These are phyloP conservation scores for Monopis laevigella DNA, from an alignment of 2,888 invertebrate genomes.

Conservation along the genomic window DNA sequence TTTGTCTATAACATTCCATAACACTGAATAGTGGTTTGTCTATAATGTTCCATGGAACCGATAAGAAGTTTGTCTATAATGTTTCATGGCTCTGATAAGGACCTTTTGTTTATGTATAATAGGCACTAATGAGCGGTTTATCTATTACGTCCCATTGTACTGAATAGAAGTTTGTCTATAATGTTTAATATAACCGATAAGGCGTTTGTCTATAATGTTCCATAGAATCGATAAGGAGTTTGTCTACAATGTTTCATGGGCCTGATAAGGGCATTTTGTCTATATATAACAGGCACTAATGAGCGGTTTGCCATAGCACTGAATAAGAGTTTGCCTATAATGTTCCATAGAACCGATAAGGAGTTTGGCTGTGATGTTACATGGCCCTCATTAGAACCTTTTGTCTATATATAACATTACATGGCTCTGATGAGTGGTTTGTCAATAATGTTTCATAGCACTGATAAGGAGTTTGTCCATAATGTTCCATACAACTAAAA, in stretches of 20 bases:
- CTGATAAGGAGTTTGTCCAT: constrained; percentile 8
- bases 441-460: background rate
- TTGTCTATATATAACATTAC: constrained; percentile 11
- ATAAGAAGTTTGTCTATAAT: no score
- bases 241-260: constrained; percentile 15
- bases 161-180: constrained; percentile 14
- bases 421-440: constrained; percentile 13
- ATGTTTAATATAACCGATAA: background rate
- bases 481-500: background rate
- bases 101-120: no score
- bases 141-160: constrained; percentile 14
- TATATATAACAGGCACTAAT: background rate
- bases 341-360: background rate
- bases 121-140: no score
- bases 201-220: background rate
- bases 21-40: no score
- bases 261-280: constrained; percentile 15
- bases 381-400: background rate
- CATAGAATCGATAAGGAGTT: no score
- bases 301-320: background rate
- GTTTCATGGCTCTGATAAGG: no score
- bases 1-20: no score
- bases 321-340: background rate
- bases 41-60: no score
- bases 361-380: background rate